Evolutionary conservation across 2,888 invertebrate species (phyloP).

Genomic region (Spodoptera exigua): DNA sequence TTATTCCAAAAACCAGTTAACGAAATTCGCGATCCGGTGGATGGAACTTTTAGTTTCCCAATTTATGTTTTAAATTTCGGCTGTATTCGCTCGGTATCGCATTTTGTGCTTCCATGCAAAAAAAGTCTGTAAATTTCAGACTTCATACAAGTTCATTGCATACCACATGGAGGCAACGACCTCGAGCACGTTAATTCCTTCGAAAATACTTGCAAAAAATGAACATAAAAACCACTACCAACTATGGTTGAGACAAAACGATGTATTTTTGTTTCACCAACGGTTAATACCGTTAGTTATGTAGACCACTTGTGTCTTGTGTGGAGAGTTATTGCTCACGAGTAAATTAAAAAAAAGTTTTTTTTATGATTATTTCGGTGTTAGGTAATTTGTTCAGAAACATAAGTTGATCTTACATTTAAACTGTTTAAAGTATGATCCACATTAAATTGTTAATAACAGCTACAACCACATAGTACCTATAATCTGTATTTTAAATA

Average conservation of each 20-base stretch:
- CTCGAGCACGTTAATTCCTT: slow-evolving; percentile 40
- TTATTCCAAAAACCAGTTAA: background rate
- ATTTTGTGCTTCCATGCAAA: background rate
- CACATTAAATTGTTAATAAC: too few relatives aligned
- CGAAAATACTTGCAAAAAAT: slow-evolving; percentile 56
- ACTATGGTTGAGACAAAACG: slow-evolving; percentile 19
- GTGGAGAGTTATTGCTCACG: slow-evolving; percentile 11
- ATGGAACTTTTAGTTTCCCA: background rate
- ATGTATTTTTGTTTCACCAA: slow-evolving; percentile 45
- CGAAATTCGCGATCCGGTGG: too few relatives aligned
- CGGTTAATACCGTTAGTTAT: slow-evolving; percentile 53
- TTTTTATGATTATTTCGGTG: too few relatives aligned
- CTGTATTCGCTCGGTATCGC: slow-evolving; percentile 5
- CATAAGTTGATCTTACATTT: too few relatives aligned
- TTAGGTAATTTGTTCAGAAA: too few relatives aligned
- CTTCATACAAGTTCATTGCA: slow-evolving; percentile 5
- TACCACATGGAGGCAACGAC: slow-evolving; percentile 51
- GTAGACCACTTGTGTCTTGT: slow-evolving; percentile 29
- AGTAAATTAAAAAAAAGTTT: too few relatives aligned
- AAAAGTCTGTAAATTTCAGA: background rate
- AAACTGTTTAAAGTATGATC: too few relatives aligned
- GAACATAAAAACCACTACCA: slow-evolving; percentile 44
- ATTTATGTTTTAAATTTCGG: background rate
- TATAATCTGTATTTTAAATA: too few relatives aligned
- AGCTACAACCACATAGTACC: too few relatives aligned